Conservation (phyloP, 2,797 vertebrate species). For the Sitta carolinensis region DNA sequence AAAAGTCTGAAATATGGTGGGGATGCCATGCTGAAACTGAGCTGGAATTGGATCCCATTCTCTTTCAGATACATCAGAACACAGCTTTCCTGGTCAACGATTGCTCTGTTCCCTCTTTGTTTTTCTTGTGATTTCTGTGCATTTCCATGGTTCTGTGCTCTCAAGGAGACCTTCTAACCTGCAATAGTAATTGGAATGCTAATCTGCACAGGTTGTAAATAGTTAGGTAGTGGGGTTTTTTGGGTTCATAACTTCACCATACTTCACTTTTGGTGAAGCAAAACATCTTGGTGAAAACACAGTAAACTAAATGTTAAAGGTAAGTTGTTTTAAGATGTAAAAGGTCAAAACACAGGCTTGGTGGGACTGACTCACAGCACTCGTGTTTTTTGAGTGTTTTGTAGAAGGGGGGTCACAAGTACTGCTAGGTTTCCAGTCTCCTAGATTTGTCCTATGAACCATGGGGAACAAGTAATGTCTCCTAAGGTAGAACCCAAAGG, state of each 20-base stretch:
- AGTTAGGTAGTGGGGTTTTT: background rate
- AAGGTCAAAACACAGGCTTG: background rate
- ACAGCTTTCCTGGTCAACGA: accelerated
- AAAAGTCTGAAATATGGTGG: background rate
- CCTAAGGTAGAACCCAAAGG: background rate
- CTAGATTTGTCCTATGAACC: background rate
- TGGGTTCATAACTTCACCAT: background rate
- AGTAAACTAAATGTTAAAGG: background rate
- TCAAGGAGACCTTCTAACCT: background rate
- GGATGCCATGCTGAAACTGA: background rate
- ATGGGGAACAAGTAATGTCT: background rate
- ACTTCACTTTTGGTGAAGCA: background rate
- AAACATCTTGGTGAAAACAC: background rate
- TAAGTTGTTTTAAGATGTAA: background rate
- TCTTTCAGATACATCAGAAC: background rate
- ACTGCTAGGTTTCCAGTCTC: background rate
- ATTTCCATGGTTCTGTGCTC: background rate
- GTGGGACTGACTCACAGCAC: background rate
- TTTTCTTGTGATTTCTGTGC: accelerated
- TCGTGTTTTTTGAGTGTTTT: background rate
- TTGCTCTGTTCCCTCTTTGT: background rate
- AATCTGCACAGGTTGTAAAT: background rate
- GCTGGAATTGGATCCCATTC: background rate
- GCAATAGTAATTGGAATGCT: background rate
- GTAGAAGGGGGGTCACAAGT: background rate